These are phyloP conservation scores for Gallinago undulata DNA, from an alignment of 2,113 vertebrate species.

Conservation along the genomic window DNA sequence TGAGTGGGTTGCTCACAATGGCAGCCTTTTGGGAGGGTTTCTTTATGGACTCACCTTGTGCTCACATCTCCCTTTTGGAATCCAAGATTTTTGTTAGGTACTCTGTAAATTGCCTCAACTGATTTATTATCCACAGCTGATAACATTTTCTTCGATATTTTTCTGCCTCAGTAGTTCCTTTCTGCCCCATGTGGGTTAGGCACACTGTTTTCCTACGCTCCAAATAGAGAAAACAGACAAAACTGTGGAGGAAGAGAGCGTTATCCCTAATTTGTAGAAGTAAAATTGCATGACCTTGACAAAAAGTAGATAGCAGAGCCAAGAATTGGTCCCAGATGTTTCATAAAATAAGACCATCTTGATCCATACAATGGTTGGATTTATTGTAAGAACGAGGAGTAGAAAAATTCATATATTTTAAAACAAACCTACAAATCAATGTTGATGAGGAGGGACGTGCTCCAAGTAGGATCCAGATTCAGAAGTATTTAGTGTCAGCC, in stretches of 20 bases:
- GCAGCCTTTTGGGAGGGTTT: background rate
- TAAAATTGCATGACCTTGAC: slow-evolving; percentile 31
- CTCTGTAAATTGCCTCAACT: background rate
- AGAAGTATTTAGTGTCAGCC: background rate
- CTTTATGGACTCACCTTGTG: background rate
- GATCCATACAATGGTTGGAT: background rate
- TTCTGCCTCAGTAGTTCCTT: background rate
- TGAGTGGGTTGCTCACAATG: background rate
- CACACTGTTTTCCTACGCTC: background rate
- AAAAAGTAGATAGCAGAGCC: slow-evolving; percentile 11
- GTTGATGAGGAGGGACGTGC: background rate
- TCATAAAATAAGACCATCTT: slow-evolving; percentile 12
- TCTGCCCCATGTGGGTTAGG: background rate
- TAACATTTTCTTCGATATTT: background rate
- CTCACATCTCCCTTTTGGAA: background rate
- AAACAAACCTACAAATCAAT: background rate
- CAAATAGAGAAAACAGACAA: slow-evolving; percentile 34
- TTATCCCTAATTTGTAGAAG: slow-evolving; percentile 27
- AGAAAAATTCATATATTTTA: background rate
- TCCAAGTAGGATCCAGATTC: background rate
- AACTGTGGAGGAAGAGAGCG: slow-evolving; percentile 9
- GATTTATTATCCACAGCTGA: slow-evolving; percentile 38
- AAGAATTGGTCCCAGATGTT: slow-evolving; percentile 34
- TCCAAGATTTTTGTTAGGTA: background rate
- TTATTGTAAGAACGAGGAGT: background rate